Conservation (phyloP, 2,888 invertebrate species). For the Dynastes tityus region DNA sequence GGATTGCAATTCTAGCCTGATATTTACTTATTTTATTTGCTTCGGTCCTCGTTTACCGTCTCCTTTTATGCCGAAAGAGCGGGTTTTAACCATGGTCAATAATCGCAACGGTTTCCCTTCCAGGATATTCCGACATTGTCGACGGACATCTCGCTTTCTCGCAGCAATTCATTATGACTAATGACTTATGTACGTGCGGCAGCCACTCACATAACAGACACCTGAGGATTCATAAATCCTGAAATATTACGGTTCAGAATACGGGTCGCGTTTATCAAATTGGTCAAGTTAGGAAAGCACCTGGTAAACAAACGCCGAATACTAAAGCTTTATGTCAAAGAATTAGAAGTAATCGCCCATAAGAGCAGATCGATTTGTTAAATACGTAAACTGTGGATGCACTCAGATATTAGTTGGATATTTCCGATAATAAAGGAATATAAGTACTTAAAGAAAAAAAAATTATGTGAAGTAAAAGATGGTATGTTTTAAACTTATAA, state of each 20-base stretch:
- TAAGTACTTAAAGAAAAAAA: too few relatives aligned
- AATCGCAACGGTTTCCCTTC: not conserved
- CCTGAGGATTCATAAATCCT: slow-evolving; percentile 43
- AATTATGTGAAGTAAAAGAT: too few relatives aligned
- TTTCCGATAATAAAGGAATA: too few relatives aligned
- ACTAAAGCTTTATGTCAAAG: too few relatives aligned
- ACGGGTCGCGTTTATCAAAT: slow-evolving; percentile 3
- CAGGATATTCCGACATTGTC: slow-evolving; percentile 2
- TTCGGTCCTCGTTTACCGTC: not conserved
- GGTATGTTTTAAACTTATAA: too few relatives aligned
- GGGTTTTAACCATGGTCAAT: too few relatives aligned
- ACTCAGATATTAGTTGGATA: too few relatives aligned
- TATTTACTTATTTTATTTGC: not conserved
- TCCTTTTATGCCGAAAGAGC: too few relatives aligned
- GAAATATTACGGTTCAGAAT: slow-evolving; percentile 20
- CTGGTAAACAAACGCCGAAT: not conserved
- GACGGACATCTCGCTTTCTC: slow-evolving; percentile 18
- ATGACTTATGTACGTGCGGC: slow-evolving; percentile 40
- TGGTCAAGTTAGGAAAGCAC: slow-evolving; percentile 2
- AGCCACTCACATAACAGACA: slow-evolving; percentile 37
- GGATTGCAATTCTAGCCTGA: too few relatives aligned
- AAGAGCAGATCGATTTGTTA: too few relatives aligned
- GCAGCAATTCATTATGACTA: slow-evolving; percentile 41
- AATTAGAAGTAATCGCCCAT: too few relatives aligned
- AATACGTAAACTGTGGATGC: too few relatives aligned